Evolutionary conservation across 2,888 invertebrate species (phyloP), one percentile per base, ranked within the genome.

Genomic region (Alloplasta piceator): DNA sequence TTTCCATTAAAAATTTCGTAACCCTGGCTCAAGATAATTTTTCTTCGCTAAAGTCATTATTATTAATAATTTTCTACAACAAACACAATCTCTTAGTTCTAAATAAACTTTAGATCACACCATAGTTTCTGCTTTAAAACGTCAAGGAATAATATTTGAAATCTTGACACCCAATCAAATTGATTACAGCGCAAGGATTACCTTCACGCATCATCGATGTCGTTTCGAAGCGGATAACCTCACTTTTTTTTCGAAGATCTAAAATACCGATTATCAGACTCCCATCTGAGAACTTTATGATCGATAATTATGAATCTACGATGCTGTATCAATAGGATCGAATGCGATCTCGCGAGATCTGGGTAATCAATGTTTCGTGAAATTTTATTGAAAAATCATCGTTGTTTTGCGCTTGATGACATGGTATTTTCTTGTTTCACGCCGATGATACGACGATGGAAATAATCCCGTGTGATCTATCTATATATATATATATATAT

Each of bases 341-440:
- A 74, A 58, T 10, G 46, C 43, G 60, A 74, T 74, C 66, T 12
- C 14, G 55, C 10, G 61, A 43, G 61, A 72, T 7, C 50, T 48
- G 6, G 38, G 58, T 70, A 72, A 78, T 78, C 71, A 64, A 78
- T 66, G 50, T 66, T 14, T 66, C 58, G 58, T 71, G 64, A 71
- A 78, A 78, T 50, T 63, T 78, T 60, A 72, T 78, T 71, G 50
- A 58, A 66, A 78, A 72, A 78, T 58, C 71, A 71, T 63, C 64
- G 58, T 26, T 26, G 77, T 60, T 56, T 58, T 7, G 12, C 58
- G 14, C 26, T 26, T 66, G 71, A 78, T 66, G 58, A 71, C 71
- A 71, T 26, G 71, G 41, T 48, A 74, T 74, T 74, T 74, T 74
- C 58, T 66, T 39, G 66, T 56, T 66, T 50, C 39, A 43, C 66